phyloP scores from a whole-genome alignment of 1,140 invertebrate species.

The Bilobella aurantiaca region DNA sequence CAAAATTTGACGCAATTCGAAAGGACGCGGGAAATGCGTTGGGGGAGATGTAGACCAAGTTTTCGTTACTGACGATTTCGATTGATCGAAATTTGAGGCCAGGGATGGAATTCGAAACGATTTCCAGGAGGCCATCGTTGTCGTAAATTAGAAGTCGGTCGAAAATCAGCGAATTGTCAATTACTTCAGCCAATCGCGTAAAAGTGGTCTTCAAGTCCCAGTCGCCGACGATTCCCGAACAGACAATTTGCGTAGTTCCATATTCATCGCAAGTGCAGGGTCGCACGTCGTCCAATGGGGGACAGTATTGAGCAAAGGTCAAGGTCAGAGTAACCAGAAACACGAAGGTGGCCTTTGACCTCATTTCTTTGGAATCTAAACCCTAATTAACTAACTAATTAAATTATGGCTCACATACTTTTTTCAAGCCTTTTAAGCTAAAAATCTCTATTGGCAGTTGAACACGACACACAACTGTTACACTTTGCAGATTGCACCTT shows the following conservation, averaged over 20 bases:
- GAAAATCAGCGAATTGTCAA: not conserved
- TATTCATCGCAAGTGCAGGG: not conserved
- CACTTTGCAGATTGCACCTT: no score
- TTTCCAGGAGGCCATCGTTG: not conserved
- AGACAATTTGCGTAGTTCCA: not conserved
- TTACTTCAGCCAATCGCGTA: not conserved
- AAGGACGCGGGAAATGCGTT: not conserved
- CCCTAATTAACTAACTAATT: no score
- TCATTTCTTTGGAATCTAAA: no score
- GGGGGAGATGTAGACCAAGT: not conserved
- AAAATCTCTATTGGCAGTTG: no score
- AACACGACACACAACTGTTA: no score
- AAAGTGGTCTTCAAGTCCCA: not conserved
- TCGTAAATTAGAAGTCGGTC: not conserved
- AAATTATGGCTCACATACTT: no score
- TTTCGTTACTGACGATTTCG: not conserved
- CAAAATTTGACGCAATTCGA: not conserved
- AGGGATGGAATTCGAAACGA: not conserved
- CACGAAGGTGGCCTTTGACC: no score
- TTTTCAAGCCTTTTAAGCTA: no score
- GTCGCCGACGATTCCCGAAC: not conserved
- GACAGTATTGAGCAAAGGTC: not conserved
- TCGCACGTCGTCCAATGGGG: not conserved
- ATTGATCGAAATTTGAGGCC: not conserved
- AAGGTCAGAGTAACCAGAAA: no score